Conservation (phyloP, 2,888 invertebrate genomes). For the Gymnoscelis rufifasciata region DNA sequence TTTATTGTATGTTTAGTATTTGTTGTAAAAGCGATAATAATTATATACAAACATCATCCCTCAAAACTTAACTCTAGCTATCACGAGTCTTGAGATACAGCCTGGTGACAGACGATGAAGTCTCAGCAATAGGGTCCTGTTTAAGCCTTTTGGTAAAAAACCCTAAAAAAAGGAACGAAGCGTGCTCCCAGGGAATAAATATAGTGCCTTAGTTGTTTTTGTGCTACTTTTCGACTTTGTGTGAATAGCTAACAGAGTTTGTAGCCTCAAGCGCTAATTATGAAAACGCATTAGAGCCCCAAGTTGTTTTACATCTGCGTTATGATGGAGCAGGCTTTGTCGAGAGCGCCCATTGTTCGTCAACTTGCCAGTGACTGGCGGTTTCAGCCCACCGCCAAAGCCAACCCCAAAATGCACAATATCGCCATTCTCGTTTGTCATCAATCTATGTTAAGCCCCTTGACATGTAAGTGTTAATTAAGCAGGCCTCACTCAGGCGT, state of each 20-base stretch:
- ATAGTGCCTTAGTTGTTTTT: constrained; percentile 4
- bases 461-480: constrained; percentile 80
- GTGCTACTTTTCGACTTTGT: background rate
- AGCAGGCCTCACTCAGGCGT: constrained; percentile 76
- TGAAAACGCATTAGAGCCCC: constrained; percentile 70
- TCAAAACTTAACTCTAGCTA: no score
- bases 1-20: no score
- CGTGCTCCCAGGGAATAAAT: no score
- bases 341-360: constrained; percentile 61
- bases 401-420: constrained; percentile 58
- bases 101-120: no score
- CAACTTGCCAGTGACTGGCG: constrained; percentile 70
- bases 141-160: no score
- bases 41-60: no score
- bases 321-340: constrained; percentile 54
- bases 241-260: constrained; percentile 8
- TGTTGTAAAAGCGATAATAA: no score
- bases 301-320: constrained; percentile 59
- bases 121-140: no score
- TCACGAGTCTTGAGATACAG: no score
- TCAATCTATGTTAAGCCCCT: constrained; percentile 76
- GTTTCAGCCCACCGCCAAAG: constrained; percentile 57
- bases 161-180: no score
- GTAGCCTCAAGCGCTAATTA: constrained; percentile 54
- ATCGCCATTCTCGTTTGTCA: constrained; percentile 78